A percentile compares a stretch with the other conserved stretches of the same genome.
These are phyloP conservation scores for Chaetophractus vellerosus DNA, from an alignment of 2,797 vertebrate species.

Conservation along the genomic window DNA sequence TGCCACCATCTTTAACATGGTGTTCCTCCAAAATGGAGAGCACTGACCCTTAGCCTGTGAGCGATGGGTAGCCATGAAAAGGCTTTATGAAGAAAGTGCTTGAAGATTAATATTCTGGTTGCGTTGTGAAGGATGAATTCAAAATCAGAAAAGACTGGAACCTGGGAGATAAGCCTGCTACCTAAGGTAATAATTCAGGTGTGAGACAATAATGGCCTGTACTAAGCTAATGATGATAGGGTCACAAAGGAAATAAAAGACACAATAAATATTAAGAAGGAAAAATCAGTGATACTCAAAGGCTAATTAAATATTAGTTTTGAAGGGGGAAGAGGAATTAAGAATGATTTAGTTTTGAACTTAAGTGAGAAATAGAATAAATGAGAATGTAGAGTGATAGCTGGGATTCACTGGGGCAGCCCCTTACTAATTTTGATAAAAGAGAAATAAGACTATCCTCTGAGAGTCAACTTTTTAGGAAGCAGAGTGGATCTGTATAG, in stretches of 20 bases:
- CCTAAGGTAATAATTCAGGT: not conserved
- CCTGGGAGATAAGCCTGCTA: not conserved
- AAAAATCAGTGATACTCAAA: not conserved
- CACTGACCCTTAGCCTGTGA: not conserved
- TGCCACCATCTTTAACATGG: not conserved
- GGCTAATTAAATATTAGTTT: not conserved
- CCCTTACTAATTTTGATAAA: not conserved
- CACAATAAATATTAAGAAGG: not conserved
- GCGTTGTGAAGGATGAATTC: not conserved
- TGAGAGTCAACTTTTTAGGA: not conserved
- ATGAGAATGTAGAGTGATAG: not conserved
- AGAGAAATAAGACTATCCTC: not conserved
- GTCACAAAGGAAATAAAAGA: not conserved
- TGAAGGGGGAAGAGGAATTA: not conserved
- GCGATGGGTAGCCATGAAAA: not conserved
- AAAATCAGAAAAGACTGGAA: not conserved
- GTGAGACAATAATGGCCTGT: not conserved
- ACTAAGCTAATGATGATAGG: not conserved
- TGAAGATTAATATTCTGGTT: not conserved
- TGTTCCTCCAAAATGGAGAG: not conserved
- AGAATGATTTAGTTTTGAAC: not conserved
- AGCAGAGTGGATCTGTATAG: accelerated
- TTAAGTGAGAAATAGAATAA: not conserved
- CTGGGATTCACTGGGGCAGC: not conserved
- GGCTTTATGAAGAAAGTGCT: not conserved